Percentiles rank a stretch among this genome's conserved stretches.
Evolutionary conservation across 1,140 invertebrate species (phyloP).

Genomic region (Apis cerana): DNA sequence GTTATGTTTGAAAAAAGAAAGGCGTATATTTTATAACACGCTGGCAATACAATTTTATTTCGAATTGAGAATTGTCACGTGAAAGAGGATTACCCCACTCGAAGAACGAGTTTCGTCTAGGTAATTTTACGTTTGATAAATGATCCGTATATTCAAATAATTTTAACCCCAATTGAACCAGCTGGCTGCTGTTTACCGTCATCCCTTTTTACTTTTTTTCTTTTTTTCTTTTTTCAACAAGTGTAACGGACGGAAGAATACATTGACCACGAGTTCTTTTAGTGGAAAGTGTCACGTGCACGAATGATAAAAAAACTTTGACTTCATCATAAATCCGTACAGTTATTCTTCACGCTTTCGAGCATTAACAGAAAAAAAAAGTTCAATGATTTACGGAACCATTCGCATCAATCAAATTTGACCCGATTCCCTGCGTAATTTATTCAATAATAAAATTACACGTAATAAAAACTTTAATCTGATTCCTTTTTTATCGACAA

Average conservation of each 20-base stretch:
- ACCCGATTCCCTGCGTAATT: not conserved
- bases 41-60: constrained; percentile 7
- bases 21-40: constrained; percentile 37
- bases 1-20: not conserved
- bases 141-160: constrained; percentile 78
- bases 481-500: not conserved
- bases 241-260: constrained; percentile 67
- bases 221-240: constrained; percentile 57
- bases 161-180: constrained; percentile 77
- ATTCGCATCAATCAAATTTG: not conserved
- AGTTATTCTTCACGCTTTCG: not conserved
- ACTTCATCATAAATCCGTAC: not conserved
- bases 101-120: constrained; percentile 73
- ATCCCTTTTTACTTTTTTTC: constrained; percentile 47
- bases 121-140: constrained; percentile 76
- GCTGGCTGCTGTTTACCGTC: constrained; percentile 33
- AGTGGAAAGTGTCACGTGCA: not conserved
- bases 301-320: not conserved
- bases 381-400: not conserved
- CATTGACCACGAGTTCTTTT: constrained; percentile 39
- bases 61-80: constrained; percentile 46
- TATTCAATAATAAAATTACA: not conserved
- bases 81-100: constrained; percentile 70
- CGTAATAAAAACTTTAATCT: not conserved
- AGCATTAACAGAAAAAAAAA: not conserved